Percentiles rank a stretch among this genome's conserved stretches.
Evolutionary conservation across 2,797 vertebrate species (phyloP).

Genomic region (Spondyliosoma cantharus): DNA sequence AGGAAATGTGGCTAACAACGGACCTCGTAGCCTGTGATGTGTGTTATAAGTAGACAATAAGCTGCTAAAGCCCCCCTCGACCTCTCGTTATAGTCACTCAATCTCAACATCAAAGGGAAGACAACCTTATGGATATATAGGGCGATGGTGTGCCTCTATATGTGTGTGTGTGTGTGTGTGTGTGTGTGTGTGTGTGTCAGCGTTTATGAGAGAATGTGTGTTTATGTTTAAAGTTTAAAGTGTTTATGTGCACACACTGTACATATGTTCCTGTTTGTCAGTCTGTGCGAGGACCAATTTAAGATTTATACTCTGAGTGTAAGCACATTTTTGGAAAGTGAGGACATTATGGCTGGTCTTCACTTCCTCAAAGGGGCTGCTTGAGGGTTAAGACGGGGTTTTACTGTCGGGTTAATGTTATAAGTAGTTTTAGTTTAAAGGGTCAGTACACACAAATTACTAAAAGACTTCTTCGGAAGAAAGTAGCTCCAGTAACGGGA

Average conservation of each 20-base stretch:
- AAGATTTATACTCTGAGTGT: slow-evolving; percentile 53
- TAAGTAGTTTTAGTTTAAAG: slow-evolving; percentile 47
- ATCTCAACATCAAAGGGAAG: slow-evolving; percentile 74
- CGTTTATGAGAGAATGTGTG: slow-evolving; percentile 22
- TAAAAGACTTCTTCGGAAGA: neutral
- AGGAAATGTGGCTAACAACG: slow-evolving; percentile 60
- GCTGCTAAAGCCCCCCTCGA: slow-evolving; percentile 73
- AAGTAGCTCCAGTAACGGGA: slow-evolving; percentile 14
- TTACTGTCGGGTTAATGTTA: slow-evolving; percentile 23
- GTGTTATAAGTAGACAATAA: slow-evolving; percentile 76
- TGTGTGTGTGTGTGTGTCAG: slow-evolving; percentile 10
- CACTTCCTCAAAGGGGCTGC: slow-evolving; percentile 52
- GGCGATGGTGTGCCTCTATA: slow-evolving; percentile 24
- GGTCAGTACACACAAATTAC: slow-evolving; percentile 33
- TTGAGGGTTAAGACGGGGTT: slow-evolving; percentile 23
- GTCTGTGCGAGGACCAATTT: slow-evolving; percentile 52
- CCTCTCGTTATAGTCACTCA: slow-evolving; percentile 70
- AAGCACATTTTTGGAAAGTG: slow-evolving; percentile 61
- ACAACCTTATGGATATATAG: slow-evolving; percentile 55
- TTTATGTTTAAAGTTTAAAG: no score
- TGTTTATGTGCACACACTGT: slow-evolving; percentile 27
- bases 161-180: slow-evolving; percentile 5
- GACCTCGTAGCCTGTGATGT: slow-evolving; percentile 60
- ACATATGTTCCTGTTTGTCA: slow-evolving; percentile 55
- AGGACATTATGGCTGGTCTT: slow-evolving; percentile 37